phyloP scores from a whole-genome alignment of 1,140 invertebrate species.

The Drosophila ironensis region DNA sequence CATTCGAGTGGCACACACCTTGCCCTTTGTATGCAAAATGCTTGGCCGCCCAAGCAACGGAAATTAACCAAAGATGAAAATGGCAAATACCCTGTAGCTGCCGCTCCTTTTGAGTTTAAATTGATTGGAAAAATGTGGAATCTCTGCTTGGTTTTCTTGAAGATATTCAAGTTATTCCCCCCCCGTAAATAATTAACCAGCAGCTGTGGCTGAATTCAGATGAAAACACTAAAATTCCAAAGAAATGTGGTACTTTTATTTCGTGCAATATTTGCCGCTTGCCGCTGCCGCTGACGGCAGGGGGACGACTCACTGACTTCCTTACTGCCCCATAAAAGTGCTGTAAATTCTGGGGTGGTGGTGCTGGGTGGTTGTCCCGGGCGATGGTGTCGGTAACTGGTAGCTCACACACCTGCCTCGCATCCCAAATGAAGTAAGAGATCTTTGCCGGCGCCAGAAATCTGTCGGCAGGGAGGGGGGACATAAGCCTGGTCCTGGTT shows the following conservation, averaged over 20 bases:
- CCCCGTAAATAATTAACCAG: too few relatives aligned
- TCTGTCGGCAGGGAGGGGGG: too few relatives aligned
- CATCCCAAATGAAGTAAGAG: constrained; percentile 67
- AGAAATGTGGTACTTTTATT: too few relatives aligned
- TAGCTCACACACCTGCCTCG: constrained; percentile 58
- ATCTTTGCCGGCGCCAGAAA: constrained; percentile 11
- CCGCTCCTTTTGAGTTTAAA: too few relatives aligned
- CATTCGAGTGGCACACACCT: constrained; percentile 52
- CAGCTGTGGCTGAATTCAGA: too few relatives aligned
- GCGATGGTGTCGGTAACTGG: neutral
- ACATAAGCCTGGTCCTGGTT: too few relatives aligned
- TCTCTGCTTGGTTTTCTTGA: too few relatives aligned
- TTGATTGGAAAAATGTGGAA: too few relatives aligned
- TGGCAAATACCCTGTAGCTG: neutral
- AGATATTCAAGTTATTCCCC: too few relatives aligned
- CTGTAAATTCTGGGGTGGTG: constrained; percentile 54
- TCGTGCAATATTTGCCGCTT: neutral
- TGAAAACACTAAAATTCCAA: too few relatives aligned
- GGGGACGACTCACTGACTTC: too few relatives aligned
- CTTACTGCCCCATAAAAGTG: constrained; percentile 43
- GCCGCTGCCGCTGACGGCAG: too few relatives aligned
- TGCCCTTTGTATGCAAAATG: constrained; percentile 43
- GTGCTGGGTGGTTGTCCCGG: neutral
- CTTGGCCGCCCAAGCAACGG: neutral
- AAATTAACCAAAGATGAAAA: neutral